Evolutionary conservation across 2,797 vertebrate species (phyloP).

Genomic region (Gymnodraco acuticeps): DNA sequence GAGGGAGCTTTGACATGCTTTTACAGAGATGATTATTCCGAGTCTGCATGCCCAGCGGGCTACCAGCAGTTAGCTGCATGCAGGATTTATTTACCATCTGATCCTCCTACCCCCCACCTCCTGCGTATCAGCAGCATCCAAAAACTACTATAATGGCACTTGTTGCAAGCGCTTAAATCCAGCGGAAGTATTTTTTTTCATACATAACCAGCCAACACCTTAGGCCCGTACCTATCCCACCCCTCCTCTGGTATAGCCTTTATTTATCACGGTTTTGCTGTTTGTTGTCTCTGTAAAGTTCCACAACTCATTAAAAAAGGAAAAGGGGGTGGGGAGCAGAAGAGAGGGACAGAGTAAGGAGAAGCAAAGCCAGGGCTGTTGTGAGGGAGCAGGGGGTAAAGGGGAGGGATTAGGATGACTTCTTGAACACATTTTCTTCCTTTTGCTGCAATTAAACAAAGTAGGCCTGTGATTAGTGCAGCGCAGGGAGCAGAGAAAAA

Average conservation of each 20-base stretch:
- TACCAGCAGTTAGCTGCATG: slow-evolving; percentile 81
- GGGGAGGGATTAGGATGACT: slow-evolving; percentile 95
- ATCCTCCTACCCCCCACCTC: slow-evolving; percentile 57
- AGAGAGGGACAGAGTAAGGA: slow-evolving; percentile 60
- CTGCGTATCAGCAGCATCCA: slow-evolving; percentile 84
- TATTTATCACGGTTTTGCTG: slow-evolving; percentile 92
- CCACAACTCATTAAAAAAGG: slow-evolving; percentile 93
- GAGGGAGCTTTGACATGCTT: slow-evolving; percentile 85
- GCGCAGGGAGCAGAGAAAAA: slow-evolving; percentile 97
- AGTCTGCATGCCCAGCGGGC: slow-evolving; percentile 80
- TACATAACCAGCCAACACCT: slow-evolving; percentile 87
- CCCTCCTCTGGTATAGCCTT: slow-evolving; percentile 81
- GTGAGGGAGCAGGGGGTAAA: slow-evolving; percentile 76
- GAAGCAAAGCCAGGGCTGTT: slow-evolving; percentile 67
- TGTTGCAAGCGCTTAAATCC: slow-evolving; percentile 86
- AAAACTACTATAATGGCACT: slow-evolving; percentile 88
- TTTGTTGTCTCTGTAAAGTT: slow-evolving; percentile 94
- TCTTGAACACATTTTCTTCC: slow-evolving; percentile 99
- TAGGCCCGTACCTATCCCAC: slow-evolving; percentile 85
- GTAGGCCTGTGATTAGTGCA: slow-evolving; percentile 99
- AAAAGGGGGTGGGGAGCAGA: slow-evolving; percentile 80
- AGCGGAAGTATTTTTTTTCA: slow-evolving; percentile 84
- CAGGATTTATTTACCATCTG: slow-evolving; percentile 85
- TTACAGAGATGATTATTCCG: slow-evolving; percentile 87
- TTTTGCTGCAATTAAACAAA: slow-evolving; percentile 99